Base-by-base conservation (phyloP, 2,797 vertebrate genomes). In the Arnoldichthys spilopterus region DNA sequence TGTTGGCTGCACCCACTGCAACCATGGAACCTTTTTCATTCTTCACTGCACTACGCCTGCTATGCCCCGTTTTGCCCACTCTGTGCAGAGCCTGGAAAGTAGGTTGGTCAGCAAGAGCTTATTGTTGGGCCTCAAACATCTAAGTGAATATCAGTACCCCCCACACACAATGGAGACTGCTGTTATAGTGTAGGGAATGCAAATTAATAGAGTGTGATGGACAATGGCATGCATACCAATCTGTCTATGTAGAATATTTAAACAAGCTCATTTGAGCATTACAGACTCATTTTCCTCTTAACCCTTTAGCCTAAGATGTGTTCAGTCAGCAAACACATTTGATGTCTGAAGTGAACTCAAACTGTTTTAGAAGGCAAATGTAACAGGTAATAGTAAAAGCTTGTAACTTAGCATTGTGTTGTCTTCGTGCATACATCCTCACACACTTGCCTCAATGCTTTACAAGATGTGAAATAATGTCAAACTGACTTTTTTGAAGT, bases 41-140 rank as follows among this genome's bases (percentile, higher is more conserved):
- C 83, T 67, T 83, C 72, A 89, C 80, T 86, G 76, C 83, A 82
- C 77, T 77, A 62, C 54, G 71, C 47, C 74, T 77, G 63, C 84
- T 74, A 79, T 82, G 80, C 84, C 88, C 85, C 89, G 78, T 88
- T 86, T 4, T 20, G 51, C 67, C 61, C 56, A 1, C 20, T 43
- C 51, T 67, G n/a, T 68, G 77, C 58, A 71, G 83, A 76, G 76
- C 54, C 83, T 81, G 81, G 86, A 84, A 89, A 89, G 81, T 86
- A 84, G 87, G 85, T 76, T 78, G 82, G 66, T 80, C 81, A 78
- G 70, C 45, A 34, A 82, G 34, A 74, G 59, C 54, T 70, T 68
- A 84, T 85, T 83, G 77, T 84, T 76, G 75, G 61, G 64, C 62
- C 75, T 45, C 28, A 13, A 64, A 28, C 24, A 72, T 37, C 18